Conservation (phyloP, 2,888 invertebrate species). For the Thera obeliscata region DNA sequence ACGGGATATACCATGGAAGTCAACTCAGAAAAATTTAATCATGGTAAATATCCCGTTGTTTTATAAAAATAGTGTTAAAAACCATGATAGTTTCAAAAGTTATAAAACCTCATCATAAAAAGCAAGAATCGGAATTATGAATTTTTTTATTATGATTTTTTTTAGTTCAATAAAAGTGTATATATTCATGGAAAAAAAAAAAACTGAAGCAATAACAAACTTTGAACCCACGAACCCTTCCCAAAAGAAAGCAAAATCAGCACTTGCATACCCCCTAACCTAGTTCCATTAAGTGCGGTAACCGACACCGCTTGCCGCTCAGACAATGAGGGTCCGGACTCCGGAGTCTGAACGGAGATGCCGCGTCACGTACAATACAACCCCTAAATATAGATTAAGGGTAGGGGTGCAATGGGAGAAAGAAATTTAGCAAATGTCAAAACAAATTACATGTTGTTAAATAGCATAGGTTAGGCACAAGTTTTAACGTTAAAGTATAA, state of each 20-base stretch:
- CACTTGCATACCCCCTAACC: constrained; percentile 11
- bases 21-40: too few relatives aligned
- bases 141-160: too few relatives aligned
- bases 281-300: constrained; percentile 25
- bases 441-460: background rate
- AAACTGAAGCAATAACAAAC: background rate
- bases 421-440: background rate
- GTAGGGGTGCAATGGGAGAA: constrained; percentile 35
- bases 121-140: too few relatives aligned
- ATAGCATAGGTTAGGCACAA: too few relatives aligned
- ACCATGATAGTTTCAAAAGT: too few relatives aligned
- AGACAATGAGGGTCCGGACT: constrained; percentile 45
- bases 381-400: constrained; percentile 34
- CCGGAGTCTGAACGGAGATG: constrained; percentile 47
- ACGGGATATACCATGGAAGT: too few relatives aligned
- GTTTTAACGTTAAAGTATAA: too few relatives aligned
- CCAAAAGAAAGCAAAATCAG: background rate
- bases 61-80: too few relatives aligned
- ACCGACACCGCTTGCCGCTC: constrained; percentile 26
- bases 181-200: too few relatives aligned
- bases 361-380: constrained; percentile 49
- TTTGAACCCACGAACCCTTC: background rate
- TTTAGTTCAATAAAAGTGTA: too few relatives aligned
- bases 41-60: too few relatives aligned
- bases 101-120: too few relatives aligned